phyloP scores from a whole-genome alignment of 2,113 vertebrate genomes.

The Nanorana parkeri region DNA sequence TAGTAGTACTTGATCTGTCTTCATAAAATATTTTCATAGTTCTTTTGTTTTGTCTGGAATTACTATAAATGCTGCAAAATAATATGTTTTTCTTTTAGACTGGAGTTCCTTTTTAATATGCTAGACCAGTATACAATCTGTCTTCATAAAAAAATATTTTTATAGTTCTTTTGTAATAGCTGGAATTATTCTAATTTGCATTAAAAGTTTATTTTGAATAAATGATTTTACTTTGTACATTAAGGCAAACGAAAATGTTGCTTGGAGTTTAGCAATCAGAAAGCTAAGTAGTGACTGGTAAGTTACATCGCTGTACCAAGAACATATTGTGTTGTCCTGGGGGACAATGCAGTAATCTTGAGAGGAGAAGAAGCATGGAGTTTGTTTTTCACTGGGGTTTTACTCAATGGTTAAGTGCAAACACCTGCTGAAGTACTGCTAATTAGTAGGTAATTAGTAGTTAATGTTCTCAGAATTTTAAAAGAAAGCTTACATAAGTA shows the following conservation, averaged over 20 bases:
- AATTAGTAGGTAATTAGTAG: conserved; percentile 99
- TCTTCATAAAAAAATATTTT: conserved; percentile 57
- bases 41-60: no score
- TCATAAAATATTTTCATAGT: no score
- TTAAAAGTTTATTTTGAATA: conserved; percentile 50
- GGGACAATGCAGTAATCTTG: conserved; percentile 80
- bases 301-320: conserved; percentile 65
- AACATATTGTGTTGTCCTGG: conserved; percentile 67
- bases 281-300: conserved; percentile 66
- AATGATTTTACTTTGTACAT: conserved; percentile 54
- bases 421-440: conserved; percentile 99
- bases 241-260: conserved; percentile 53
- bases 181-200: conserved; percentile 48
- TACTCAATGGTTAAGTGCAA: conserved; percentile 88
- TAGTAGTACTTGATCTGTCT: no score
- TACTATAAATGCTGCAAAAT: no score
- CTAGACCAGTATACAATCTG: conserved; percentile 26
- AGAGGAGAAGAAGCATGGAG: conserved; percentile 86
- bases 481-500: conserved; percentile 97
- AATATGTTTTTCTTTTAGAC: no score
- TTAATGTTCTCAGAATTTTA: conserved; percentile 99
- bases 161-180: conserved; percentile 60
- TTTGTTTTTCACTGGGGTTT: conserved; percentile 92
- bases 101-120: conserved; percentile 25
- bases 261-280: conserved; percentile 68